Conservation (phyloP, 2,113 vertebrate genomes). For the Mastomys coucha region DNA sequence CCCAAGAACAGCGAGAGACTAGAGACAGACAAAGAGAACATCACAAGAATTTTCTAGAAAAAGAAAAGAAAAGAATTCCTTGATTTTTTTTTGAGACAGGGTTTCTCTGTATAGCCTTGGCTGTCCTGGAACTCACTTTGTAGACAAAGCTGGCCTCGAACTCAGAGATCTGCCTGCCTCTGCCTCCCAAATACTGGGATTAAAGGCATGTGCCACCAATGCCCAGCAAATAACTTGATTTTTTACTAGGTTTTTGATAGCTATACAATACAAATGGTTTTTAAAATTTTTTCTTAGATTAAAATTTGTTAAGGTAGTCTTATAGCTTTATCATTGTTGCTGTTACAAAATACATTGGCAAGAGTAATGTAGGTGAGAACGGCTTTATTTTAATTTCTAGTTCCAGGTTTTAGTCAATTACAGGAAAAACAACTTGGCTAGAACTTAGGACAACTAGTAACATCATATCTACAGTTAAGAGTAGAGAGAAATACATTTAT, state of each 20-base stretch:
- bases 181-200: too few relatives aligned
- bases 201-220: too few relatives aligned
- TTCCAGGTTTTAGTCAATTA: background rate
- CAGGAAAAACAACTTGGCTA: background rate
- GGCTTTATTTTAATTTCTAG: background rate
- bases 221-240: background rate
- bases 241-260: background rate
- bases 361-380: background rate
- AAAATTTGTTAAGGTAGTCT: background rate
- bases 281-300: background rate
- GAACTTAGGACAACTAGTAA: background rate
- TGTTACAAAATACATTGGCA: background rate
- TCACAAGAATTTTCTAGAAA: background rate
- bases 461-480: background rate
- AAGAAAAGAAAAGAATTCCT: background rate
- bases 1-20: background rate
- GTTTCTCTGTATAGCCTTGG: too few relatives aligned
- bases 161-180: too few relatives aligned
- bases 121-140: too few relatives aligned
- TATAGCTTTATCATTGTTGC: background rate
- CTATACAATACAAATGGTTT: background rate
- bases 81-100: background rate
- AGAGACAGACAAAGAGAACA: background rate
- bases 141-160: too few relatives aligned
- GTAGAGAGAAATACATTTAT: background rate